Conservation (phyloP, 2,797 vertebrate genomes). For the Poliocrania exsul region DNA sequence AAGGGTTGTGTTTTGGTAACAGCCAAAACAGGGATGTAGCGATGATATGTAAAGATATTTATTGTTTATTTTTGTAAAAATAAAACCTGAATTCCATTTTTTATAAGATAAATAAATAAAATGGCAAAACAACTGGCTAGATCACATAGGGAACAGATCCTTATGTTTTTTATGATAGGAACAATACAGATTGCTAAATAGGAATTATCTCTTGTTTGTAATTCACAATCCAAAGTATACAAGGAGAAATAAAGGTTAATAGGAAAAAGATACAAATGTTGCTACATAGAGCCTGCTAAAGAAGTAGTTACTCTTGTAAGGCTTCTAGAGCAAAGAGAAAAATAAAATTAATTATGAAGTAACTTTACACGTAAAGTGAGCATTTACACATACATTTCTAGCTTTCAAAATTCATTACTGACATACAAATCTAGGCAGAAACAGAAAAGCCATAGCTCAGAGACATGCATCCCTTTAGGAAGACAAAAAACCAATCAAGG, state of each 20-base stretch:
- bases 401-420: not conserved
- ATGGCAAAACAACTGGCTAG: not conserved
- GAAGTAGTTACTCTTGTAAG: not conserved
- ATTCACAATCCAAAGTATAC: not conserved
- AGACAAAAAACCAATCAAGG: not conserved
- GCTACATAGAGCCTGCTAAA: not conserved
- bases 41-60: not conserved
- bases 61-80: not conserved
- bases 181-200: not conserved
- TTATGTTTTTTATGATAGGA: not conserved
- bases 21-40: not conserved
- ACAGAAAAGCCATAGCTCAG: not conserved
- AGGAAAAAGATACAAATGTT: not conserved
- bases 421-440: not conserved
- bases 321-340: not conserved
- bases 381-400: not conserved
- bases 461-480: not conserved
- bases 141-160: not conserved
- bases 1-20: not conserved
- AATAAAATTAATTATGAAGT: not conserved
- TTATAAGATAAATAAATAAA: not conserved
- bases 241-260: not conserved
- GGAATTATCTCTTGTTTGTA: not conserved
- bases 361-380: not conserved
- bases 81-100: not conserved